Evolutionary conservation across 1,140 invertebrate species (phyloP), one percentile per base, ranked within the genome.

Genomic region (Drosophila kohkoa): DNA sequence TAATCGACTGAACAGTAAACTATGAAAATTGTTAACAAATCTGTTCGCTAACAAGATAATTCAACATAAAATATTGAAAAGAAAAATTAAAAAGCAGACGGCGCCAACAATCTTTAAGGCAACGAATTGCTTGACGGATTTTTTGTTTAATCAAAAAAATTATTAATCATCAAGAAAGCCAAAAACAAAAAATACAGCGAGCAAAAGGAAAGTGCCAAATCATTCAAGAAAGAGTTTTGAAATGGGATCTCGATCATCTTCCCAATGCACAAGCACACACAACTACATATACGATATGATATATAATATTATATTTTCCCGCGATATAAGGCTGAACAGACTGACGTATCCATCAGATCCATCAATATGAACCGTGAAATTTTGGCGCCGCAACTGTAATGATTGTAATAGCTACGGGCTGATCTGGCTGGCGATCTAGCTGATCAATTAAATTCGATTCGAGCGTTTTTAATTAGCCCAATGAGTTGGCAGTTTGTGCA

Each of bases 361-460:
- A 86, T 87, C 83, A 86, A 72, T 74, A 70, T 63, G 62, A 25
- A 85, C 77, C 83, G 66, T 77, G 80, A 87, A 88, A 82, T 82
- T 76, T 82, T 73, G 75, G 82, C 82, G 68, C 77, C 77, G 74
- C 81, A 67, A 85, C 78, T 68, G 69, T 81, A 74, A 74, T 68
- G 71, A 85, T 62, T 68, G 74, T 81, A 74, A 74, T 68, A 65
- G 73, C 69, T 75, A 41, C 35, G 43, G 63, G 46, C 66, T 54
- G 49, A 49, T 45, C 38, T 67, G 52, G 55, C 38, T 67, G 52
- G 55, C 65, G 41, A 79, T 20, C 54, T 57, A 20, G 86, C 82
- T 90, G 90, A 92, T 91, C 90, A 92, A 92, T 92, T 92, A 92
- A 92, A 92, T 90, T 92, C 81, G 90, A 75, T 92, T 82, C 77